Conservation (phyloP, 2,113 vertebrate genomes). For the Uropsilus gracilis region DNA sequence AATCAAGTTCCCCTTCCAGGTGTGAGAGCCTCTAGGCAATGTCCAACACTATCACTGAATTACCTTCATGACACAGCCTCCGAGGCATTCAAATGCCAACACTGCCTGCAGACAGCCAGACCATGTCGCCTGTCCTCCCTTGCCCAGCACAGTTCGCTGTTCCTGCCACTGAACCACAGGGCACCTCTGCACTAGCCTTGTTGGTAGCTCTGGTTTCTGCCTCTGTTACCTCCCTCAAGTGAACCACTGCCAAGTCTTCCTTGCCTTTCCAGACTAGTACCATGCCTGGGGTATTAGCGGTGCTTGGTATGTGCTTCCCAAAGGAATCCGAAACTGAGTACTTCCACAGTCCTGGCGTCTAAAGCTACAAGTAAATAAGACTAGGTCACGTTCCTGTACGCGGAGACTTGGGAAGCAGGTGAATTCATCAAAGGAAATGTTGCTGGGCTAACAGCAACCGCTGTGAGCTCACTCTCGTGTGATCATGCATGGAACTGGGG, state of each 20-base stretch:
- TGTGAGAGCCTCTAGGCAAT: background rate
- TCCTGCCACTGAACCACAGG: background rate
- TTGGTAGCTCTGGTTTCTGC: background rate
- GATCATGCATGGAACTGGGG: background rate
- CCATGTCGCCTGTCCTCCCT: background rate
- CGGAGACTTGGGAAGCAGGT: background rate
- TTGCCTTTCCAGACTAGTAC: background rate
- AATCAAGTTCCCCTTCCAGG: background rate
- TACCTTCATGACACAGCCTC: background rate
- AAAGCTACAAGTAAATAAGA: background rate
- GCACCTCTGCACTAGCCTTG: accelerated
- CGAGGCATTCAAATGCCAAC: background rate
- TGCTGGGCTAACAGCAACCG: background rate
- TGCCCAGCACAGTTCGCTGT: background rate
- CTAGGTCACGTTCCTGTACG: background rate
- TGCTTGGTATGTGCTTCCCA: background rate
- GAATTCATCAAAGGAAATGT: background rate
- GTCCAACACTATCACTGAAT: background rate
- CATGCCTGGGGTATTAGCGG: background rate
- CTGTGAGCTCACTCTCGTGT: background rate
- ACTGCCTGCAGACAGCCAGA: background rate
- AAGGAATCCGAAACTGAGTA: background rate
- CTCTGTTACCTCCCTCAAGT: background rate
- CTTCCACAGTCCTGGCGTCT: background rate
- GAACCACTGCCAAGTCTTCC: background rate